Evolutionary conservation across 2,113 vertebrate species (phyloP).

Genomic region (Rhizomys pruinosus): DNA sequence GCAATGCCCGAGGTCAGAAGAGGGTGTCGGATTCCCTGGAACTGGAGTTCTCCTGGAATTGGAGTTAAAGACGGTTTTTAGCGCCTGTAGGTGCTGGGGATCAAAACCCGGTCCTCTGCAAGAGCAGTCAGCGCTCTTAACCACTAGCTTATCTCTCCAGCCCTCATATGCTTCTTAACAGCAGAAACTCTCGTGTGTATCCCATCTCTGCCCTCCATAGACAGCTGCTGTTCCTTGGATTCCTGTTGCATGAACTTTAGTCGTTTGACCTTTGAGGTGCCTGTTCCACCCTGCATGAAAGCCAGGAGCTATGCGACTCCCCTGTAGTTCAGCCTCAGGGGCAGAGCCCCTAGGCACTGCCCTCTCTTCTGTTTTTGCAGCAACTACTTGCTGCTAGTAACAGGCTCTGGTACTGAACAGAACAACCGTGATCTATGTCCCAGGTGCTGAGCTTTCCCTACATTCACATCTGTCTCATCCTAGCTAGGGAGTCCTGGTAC

Average conservation of each 20-base stretch:
- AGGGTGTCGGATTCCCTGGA: no score
- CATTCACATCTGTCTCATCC: neutral
- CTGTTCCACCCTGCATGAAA: neutral
- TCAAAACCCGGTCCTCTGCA: no score
- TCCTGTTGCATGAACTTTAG: neutral
- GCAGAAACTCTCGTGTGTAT: neutral
- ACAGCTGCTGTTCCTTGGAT: neutral
- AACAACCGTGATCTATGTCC: neutral
- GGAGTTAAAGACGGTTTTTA: no score
- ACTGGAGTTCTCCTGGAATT: no score
- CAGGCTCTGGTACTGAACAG: neutral
- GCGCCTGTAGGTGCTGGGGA: no score
- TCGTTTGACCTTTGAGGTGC: neutral
- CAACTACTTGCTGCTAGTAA: neutral
- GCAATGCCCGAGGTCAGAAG: no score
- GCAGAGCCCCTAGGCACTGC: neutral
- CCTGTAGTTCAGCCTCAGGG: neutral
- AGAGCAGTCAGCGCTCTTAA: no score
- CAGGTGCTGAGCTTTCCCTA: neutral
- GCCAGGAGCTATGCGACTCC: neutral
- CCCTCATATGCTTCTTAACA: neutral
- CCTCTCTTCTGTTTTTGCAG: neutral
- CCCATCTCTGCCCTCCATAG: neutral
- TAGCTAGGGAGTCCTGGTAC: neutral
- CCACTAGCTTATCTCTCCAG: no score